A percentile compares a stretch with the other conserved stretches of the same genome.
Conservation (phyloP, 2,797 vertebrate genomes). For the Anisognathus igniventris region DNA sequence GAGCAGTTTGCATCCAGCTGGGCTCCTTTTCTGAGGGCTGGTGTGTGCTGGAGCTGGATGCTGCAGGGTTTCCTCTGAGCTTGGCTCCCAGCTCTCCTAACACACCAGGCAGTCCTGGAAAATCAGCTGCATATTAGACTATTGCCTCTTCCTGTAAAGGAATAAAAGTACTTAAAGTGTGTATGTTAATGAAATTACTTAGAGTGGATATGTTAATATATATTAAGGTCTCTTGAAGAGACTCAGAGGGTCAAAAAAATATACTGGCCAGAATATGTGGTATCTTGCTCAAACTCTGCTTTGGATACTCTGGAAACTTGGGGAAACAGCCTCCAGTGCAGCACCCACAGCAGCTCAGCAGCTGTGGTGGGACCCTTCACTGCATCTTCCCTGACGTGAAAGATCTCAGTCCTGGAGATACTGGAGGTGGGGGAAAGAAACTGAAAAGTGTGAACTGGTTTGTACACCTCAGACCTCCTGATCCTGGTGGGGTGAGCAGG, state of each 20-base stretch:
- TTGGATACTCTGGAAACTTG: not conserved
- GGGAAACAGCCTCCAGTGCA: not conserved
- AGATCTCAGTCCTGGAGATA: not conserved
- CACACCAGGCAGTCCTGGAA: not conserved
- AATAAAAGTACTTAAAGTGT: not conserved
- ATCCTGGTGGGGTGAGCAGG: not conserved
- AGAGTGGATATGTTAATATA: accelerated
- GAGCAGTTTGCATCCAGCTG: not conserved
- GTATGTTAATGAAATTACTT: not conserved
- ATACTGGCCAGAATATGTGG: not conserved
- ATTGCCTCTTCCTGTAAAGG: not conserved
- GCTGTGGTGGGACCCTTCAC: not conserved
- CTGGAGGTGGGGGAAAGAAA: not conserved
- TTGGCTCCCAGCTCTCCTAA: not conserved
- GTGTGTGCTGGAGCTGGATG: not conserved
- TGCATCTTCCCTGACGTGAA: not conserved
- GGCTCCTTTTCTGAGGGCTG: not conserved
- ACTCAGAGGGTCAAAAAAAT: not conserved
- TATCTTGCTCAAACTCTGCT: not conserved
- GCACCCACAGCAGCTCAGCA: not conserved
- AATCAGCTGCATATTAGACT: not conserved
- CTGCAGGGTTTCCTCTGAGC: not conserved
- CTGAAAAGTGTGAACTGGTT: not conserved
- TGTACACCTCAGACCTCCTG: not conserved
- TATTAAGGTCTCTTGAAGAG: not conserved